Evolutionary conservation across 2,113 vertebrate species (phyloP).

Genomic region (Galeopterus variegatus): DNA sequence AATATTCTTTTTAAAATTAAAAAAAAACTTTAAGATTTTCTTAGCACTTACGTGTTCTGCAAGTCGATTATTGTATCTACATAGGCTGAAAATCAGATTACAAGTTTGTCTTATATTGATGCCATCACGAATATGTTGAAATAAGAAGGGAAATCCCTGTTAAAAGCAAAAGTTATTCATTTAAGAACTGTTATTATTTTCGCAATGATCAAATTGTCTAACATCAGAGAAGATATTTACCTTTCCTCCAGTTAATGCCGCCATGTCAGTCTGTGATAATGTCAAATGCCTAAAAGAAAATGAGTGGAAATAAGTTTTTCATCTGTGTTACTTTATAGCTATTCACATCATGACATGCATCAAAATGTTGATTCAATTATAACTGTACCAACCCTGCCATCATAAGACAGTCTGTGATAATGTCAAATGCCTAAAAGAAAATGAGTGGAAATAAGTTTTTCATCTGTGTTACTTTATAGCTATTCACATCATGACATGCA

Average conservation of each 20-base stretch:
- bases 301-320: conserved; percentile 74
- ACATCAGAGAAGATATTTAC: conserved; percentile 85
- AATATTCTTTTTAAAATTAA: conserved; percentile 67
- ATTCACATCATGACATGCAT: conserved; percentile 56
- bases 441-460: conserved; percentile 75
- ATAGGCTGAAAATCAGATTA: conserved; percentile 99
- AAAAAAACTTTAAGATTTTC: conserved; percentile 13
- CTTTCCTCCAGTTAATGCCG: conserved; percentile 98
- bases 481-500: conserved; percentile 59
- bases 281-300: conserved; percentile 95
- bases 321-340: conserved; percentile 65
- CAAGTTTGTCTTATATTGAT: conserved; percentile 99
- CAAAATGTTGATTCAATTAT: background rate
- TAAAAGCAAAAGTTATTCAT: conserved; percentile 78
- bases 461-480: conserved; percentile 63
- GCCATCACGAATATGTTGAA: conserved; percentile 99
- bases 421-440: conserved; percentile 95
- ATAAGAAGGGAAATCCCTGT: conserved; percentile 98
- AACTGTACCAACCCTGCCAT: background rate
- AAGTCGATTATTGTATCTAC: conserved; percentile 98
- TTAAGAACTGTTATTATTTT: conserved; percentile 50
- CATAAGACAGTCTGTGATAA: conserved; percentile 99
- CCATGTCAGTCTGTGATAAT: conserved; percentile 99
- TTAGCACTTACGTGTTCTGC: conserved; percentile 96
- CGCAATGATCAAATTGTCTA: conserved; percentile 53